phyloP scores from a whole-genome alignment of 92 coral and sea anemone species.

The Blastomussa wellsi region DNA sequence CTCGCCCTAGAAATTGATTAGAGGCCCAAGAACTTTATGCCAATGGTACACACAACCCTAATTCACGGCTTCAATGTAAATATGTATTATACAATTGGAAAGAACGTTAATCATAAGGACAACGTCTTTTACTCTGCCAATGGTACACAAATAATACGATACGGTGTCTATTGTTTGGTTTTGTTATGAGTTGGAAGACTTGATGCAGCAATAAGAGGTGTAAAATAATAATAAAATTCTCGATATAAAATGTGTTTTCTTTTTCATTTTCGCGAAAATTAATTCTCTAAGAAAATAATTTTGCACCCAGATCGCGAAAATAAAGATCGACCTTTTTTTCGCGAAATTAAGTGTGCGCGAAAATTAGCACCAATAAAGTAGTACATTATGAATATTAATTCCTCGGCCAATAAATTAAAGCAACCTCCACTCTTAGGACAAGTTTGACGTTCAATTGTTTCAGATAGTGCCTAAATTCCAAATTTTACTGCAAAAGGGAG shows the following conservation, averaged over 20 bases:
- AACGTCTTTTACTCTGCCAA: constrained; percentile 45
- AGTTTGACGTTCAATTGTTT: too few relatives aligned
- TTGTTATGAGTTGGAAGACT: constrained; percentile 55
- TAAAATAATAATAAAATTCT: constrained; percentile 54
- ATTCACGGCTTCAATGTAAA: constrained; percentile 33
- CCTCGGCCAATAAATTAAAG: too few relatives aligned
- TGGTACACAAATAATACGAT: too few relatives aligned
- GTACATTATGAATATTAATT: too few relatives aligned
- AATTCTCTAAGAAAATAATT: constrained; percentile 62
- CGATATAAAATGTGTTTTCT: constrained; percentile 49
- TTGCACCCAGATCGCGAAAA: constrained; percentile 64
- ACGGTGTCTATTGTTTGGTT: constrained; percentile 55
- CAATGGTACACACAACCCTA: constrained; percentile 40
- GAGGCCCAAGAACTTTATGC: too few relatives aligned
- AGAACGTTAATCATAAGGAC: constrained; percentile 41
- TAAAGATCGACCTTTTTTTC: too few relatives aligned
- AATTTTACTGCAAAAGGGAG: too few relatives aligned
- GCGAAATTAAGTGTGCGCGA: too few relatives aligned
- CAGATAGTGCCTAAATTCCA: too few relatives aligned
- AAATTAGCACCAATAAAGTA: too few relatives aligned
- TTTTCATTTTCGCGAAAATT: constrained; percentile 59
- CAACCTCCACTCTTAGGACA: too few relatives aligned
- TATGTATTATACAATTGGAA: constrained; percentile 37
- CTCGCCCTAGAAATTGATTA: not conserved
- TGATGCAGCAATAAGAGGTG: constrained; percentile 55